Evolutionary conservation across 2,113 vertebrate genomes (phyloP).

Genomic region (Casuarius casuarius): DNA sequence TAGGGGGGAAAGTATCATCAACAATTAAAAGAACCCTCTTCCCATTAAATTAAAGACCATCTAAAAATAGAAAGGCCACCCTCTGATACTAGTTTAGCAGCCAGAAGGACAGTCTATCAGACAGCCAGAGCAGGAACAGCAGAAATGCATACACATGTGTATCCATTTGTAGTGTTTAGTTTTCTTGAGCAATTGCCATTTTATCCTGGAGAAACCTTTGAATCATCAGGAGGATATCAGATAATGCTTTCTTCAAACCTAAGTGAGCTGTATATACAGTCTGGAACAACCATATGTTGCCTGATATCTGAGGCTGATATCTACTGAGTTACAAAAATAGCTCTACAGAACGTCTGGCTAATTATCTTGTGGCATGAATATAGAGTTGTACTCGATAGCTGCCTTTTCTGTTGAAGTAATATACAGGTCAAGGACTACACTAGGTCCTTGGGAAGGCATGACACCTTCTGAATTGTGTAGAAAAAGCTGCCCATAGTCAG

Average conservation of each 20-base stretch:
- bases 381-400: not conserved
- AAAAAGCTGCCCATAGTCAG: not conserved
- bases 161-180: not conserved
- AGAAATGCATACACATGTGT: not conserved
- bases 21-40: not conserved
- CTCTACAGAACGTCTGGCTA: not conserved
- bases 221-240: not conserved
- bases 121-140: not conserved
- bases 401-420: not conserved
- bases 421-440: not conserved
- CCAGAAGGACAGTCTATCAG: not conserved
- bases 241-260: slow-evolving; percentile 4
- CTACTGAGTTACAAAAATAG: not conserved
- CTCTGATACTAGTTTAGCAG: not conserved
- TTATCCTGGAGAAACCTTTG: not conserved
- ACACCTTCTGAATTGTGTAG: not conserved
- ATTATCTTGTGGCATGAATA: not conserved
- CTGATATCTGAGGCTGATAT: not conserved
- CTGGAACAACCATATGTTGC: not conserved
- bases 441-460: not conserved
- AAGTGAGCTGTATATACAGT: not conserved
- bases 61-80: not conserved
- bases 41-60: not conserved
- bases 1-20: not conserved
- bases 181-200: slow-evolving; percentile 31